A percentile compares a stretch with the other conserved stretches of the same genome.
Evolutionary conservation across 53 echinoderm and acorn worm genomes (phyloP).

Genomic region (Holothuria leucospilota): DNA sequence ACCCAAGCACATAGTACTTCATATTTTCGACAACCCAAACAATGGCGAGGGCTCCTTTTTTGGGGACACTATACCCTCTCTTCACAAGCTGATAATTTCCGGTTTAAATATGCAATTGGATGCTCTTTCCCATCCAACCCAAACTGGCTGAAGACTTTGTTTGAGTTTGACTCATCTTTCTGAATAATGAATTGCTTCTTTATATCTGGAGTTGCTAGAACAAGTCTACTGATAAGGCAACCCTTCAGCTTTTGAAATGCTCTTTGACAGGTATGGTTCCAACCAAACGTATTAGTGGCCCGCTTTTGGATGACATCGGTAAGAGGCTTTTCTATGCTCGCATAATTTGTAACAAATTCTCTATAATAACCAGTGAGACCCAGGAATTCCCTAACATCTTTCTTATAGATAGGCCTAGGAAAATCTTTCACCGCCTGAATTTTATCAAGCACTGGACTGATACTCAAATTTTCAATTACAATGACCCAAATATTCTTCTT

Average conservation of each 20-base stretch:
- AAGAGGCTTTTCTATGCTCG: neutral
- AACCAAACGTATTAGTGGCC: neutral
- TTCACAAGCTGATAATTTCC: constrained; percentile 6
- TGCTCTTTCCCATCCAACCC: neutral
- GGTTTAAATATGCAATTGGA: constrained; percentile 32
- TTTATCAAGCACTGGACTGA: too few species aligned
- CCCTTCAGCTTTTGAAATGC: too few species aligned
- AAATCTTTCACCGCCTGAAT: too few species aligned
- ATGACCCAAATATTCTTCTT: neutral
- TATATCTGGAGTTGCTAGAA: constrained; percentile 21
- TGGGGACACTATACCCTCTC: neutral
- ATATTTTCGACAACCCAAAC: constrained; percentile 11
- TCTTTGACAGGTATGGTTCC: neutral
- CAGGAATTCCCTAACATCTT: neutral
- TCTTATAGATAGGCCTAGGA: constrained; percentile 6
- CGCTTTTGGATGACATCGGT: neutral
- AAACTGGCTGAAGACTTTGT: constrained; percentile 46
- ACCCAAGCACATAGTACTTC: neutral
- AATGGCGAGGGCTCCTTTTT: neutral
- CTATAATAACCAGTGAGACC: neutral
- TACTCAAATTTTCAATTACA: neutral
- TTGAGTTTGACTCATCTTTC: constrained; percentile 21
- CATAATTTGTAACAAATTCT: too few species aligned
- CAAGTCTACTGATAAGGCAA: constrained; percentile 20
- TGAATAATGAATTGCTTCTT: too few species aligned